Evolutionary conservation across 2,113 vertebrate species (phyloP).

Genomic region (Argyrosomus japonicus): DNA sequence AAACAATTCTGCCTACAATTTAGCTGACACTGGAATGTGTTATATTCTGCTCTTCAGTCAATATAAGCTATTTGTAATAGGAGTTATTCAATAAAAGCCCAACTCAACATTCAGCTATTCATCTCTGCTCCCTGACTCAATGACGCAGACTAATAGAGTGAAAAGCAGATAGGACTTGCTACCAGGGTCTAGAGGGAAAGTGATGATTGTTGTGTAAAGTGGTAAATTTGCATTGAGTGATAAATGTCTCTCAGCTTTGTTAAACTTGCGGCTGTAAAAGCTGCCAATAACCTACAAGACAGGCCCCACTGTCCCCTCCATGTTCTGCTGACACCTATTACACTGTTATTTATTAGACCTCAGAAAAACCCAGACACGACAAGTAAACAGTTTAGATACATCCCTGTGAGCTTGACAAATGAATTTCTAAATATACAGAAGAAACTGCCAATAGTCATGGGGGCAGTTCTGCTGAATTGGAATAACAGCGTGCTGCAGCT

Average conservation of each 20-base stretch:
- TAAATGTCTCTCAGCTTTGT: constrained; percentile 78
- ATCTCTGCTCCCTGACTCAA: constrained; percentile 56
- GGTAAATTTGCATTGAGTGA: constrained; percentile 73
- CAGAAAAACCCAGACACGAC: constrained; percentile 44
- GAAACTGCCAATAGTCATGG: constrained; percentile 81
- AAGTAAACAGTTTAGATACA: constrained; percentile 68
- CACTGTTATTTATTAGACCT: constrained; percentile 78
- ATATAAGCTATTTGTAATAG: constrained; percentile 60
- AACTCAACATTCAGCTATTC: constrained; percentile 65
- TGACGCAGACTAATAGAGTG: constrained; percentile 73
- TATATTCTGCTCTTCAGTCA: constrained; percentile 50
- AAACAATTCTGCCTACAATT: constrained; percentile 60
- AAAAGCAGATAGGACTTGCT: constrained; percentile 66
- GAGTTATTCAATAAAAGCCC: constrained; percentile 58
- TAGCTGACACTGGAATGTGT: constrained; percentile 56
- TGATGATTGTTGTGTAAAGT: constrained; percentile 76
- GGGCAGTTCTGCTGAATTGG: constrained; percentile 78
- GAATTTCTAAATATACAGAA: constrained; percentile 78
- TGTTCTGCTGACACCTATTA: constrained; percentile 78
- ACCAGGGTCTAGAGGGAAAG: constrained; percentile 64
- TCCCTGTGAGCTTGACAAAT: constrained; percentile 79
- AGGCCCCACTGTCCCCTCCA: constrained; percentile 49
- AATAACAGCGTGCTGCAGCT: constrained; percentile 70
- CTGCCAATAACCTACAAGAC: constrained; percentile 70
- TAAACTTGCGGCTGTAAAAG: constrained; percentile 73